Conservation (phyloP, 2,888 invertebrate species). For the Andrena trimmerana region DNA sequence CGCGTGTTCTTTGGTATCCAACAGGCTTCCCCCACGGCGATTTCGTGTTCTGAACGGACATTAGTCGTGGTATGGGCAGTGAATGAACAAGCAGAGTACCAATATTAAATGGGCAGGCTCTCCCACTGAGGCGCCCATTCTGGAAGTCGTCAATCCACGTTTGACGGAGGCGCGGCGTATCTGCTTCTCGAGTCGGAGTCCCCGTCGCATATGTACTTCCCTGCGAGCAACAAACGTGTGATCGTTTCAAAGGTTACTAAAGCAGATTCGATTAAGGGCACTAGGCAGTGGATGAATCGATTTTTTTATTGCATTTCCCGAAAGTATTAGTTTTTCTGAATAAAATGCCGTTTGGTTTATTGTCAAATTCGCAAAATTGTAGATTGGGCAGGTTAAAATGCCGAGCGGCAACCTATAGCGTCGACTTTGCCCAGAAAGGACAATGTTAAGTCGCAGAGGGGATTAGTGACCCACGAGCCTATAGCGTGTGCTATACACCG, state of each 20-base stretch:
- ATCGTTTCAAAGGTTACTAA: not conserved
- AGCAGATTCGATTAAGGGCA: not conserved
- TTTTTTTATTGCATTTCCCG: no score
- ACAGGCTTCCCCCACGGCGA: conserved; percentile 61
- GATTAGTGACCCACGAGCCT: no score
- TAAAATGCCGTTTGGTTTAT: no score
- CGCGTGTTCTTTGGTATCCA: conserved; percentile 74
- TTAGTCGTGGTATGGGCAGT: conserved; percentile 77
- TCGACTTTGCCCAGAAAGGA: no score
- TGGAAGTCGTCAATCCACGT: conserved; percentile 80
- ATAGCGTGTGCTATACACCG: no score
- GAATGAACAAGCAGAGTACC: conserved; percentile 75
- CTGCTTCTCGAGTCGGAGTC: conserved; percentile 87
- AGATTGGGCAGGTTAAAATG: no score
- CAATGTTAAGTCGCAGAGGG: no score
- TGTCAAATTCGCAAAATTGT: no score
- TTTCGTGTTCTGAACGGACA: conserved; percentile 63
- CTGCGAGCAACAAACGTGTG: conserved; percentile 81
- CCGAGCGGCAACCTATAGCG: no score
- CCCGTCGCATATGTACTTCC: conserved; percentile 94
- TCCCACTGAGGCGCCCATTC: conserved; percentile 81
- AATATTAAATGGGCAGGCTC: conserved; percentile 77
- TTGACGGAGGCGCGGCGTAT: conserved; percentile 85
- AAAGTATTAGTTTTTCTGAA: no score
- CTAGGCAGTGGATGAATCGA: no score